Evolutionary conservation across 2,888 invertebrate genomes (phyloP), one percentile per base, ranked within the genome.

Genomic region (Volucella bombylans): DNA sequence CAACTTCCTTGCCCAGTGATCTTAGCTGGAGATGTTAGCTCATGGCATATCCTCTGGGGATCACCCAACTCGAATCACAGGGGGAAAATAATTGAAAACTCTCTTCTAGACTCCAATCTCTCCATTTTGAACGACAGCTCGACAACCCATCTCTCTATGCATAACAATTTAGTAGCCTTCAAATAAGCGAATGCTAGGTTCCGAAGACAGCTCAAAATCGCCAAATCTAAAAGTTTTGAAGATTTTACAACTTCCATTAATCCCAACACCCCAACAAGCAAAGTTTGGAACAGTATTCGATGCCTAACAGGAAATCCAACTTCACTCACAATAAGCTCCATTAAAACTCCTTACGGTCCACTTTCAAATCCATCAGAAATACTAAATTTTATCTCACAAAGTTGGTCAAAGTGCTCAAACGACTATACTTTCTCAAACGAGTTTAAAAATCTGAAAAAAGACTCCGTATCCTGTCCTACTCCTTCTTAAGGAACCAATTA

Each of bases 261-360:
- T 8, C 49, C 64, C 1, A 38, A 55, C 0, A 61, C 62, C 3
- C 11, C 62, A 8, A 14, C 54, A 1, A 8, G 14, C 4, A 64
- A 64, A 47, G 39, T 47, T 1, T 62, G n/a, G 72, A 61, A 62
- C 10, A 72, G 38, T 18, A 72, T 62, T n/a, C 31, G 52, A 8
- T 31, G 39, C 11, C n/a, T 47, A 18, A 69, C 57, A 2, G 69
- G 57, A 8, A 39, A 69, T n/a, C 12, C 49, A 1, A 47, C 38
- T 8, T 15, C 57, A 47, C 47, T n/a, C 4, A n/a, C 14, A 2
- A 49, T 57, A 9, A 18, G 11, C 10, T n/a, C 15, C 12, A 31
- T 69, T 1, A 39, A 38, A 38, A 45, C 49, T 0, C 11, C 55
- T 8, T 38, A 11, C 10, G 12, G n/a, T 1, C 15, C n/a, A 10